These are phyloP conservation scores for Ctenochaetus hawaiiensis DNA, from an alignment of 2,797 vertebrate genomes.

Conservation along the genomic window DNA sequence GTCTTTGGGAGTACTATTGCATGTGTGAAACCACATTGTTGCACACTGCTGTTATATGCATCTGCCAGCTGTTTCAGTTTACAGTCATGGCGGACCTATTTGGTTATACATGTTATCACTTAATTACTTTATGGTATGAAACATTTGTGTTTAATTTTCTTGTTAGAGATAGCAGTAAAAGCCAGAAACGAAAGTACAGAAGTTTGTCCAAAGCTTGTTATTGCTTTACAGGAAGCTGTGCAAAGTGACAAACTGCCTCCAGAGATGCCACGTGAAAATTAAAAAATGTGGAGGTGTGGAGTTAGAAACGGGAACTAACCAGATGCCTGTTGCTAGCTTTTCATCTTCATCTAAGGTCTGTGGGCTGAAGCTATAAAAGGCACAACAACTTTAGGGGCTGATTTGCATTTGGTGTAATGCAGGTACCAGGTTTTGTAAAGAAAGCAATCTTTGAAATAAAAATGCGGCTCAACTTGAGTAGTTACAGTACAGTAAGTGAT, in stretches of 20 bases:
- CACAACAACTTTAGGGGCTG: neutral
- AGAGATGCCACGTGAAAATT: constrained; percentile 9
- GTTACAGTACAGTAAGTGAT: neutral
- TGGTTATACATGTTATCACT: too few species aligned
- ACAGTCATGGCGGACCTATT: too few species aligned
- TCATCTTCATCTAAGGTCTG: neutral
- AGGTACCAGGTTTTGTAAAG: neutral
- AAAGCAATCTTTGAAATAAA: neutral
- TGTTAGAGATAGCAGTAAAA: too few species aligned
- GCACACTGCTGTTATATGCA: too few species aligned
- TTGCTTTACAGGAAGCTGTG: neutral
- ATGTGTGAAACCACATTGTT: neutral
- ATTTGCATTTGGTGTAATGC: neutral
- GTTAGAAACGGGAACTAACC: neutral
- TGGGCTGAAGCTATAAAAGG: neutral
- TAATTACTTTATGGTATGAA: too few species aligned
- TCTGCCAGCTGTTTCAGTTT: too few species aligned
- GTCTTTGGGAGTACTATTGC: neutral
- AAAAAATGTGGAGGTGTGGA: neutral
- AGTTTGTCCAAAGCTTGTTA: constrained; percentile 1
- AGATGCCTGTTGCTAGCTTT: neutral
- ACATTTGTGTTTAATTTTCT: too few species aligned
- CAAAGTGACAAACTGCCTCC: neutral
- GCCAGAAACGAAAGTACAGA: neutral
- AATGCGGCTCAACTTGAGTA: neutral